phyloP scores from a whole-genome alignment of 2,888 invertebrate genomes.

The Nasonia oneida region DNA sequence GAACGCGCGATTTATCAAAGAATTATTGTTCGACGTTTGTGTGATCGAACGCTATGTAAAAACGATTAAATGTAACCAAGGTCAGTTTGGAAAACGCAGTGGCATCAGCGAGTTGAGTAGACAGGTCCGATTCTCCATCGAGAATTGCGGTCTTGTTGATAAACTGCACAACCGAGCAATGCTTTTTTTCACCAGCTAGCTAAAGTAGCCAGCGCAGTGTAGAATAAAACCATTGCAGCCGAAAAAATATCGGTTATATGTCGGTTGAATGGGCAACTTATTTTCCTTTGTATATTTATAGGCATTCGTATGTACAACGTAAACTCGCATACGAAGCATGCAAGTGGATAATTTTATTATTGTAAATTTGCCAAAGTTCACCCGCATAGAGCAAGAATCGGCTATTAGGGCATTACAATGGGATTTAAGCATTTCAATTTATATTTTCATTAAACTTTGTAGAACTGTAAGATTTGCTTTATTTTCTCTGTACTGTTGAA shows the following conservation, averaged over 20 bases:
- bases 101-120: background rate
- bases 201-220: background rate
- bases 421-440: constrained; percentile 64
- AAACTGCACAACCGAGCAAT: background rate
- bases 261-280: background rate
- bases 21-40: background rate
- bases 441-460: constrained; percentile 42
- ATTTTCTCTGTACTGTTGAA: constrained; percentile 39
- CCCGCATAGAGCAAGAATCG: constrained; percentile 60
- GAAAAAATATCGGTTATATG: background rate
- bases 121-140: constrained; percentile 3
- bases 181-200: background rate
- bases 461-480: constrained; percentile 47
- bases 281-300: constrained; percentile 11
- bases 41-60: background rate
- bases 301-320: background rate
- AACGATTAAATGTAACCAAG: constrained; percentile 47
- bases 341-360: constrained; percentile 13
- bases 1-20: constrained; percentile 18
- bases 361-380: constrained; percentile 60
- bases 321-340: background rate
- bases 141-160: background rate
- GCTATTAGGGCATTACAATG: constrained; percentile 70
- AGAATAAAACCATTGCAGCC: background rate
- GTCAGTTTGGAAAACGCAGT: constrained; percentile 59